Evolutionary conservation across 2,888 invertebrate genomes (phyloP), one percentile per base, ranked within the genome.

Genomic region (Sarcophaga subvicina): DNA sequence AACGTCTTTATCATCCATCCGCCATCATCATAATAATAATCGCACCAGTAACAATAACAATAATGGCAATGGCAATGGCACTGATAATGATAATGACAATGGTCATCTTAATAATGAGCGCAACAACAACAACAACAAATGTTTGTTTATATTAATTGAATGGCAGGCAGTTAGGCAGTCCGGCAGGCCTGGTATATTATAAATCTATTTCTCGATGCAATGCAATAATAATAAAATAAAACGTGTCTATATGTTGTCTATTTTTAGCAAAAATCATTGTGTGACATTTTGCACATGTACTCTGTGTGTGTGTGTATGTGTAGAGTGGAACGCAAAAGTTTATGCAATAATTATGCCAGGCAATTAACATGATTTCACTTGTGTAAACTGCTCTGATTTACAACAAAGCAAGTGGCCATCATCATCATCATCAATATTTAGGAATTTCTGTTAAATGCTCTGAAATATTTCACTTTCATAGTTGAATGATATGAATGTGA

Each of bases 291-390:
- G 2, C 10, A 37, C 2, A 37, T 37, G 37, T 37, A 10, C 8
- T 37, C 37, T 10, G 10, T 10, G 8, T 59, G n/a, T 22, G 22
- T 22, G 22, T 22, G 22, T 20, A 20, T 37, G 37, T 37, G 8
- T 37, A 37, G 10, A 37, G 10, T 37, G 8, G 37, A 37, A 37
- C 37, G 2, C 37, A 37, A 27, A 80, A 27, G 60, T 77, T 82
- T 49, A 67, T 49, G 66, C 47, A 22, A 37, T n/a, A 75, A 75
- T 81, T 69, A 64, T 70, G 20, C 45, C 37, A 25, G 75, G 64
- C 77, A 83, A 83, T 77, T 83, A 77, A 72, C 77, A 83, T 72
- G 60, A 72, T 83, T 72, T 72, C 49, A 66, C 27, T 66, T 67
- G 20, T 66, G 71, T 72, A 71, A 77, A 77, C 37, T 10, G 37